Evolutionary conservation across 2,113 vertebrate genomes (phyloP).

Genomic region (Alosa alosa): DNA sequence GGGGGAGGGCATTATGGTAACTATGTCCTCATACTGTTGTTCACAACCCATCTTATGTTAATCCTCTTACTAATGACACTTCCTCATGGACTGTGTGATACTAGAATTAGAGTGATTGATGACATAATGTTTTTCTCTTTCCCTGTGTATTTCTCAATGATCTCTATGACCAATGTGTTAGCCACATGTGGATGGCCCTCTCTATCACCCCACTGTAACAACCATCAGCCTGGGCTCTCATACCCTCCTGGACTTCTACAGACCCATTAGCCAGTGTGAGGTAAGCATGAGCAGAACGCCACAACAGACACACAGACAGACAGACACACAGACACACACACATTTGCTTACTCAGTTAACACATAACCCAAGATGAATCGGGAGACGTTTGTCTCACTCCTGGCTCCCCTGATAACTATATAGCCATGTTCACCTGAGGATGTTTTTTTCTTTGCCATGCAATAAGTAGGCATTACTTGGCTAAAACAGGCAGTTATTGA

Average conservation of each 20-base stretch:
- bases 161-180: conserved; percentile 39
- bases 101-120: no score
- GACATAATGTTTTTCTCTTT: neutral
- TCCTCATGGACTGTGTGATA: neutral
- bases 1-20: conserved; percentile 87
- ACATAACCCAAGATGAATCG: no score
- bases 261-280: conserved; percentile 60
- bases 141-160: neutral
- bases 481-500: neutral
- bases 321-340: neutral
- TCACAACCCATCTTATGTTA: neutral
- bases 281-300: conserved; percentile 25
- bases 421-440: no score
- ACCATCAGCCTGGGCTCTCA: conserved; percentile 89
- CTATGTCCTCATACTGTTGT: neutral
- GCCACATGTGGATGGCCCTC: conserved; percentile 87
- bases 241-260: conserved; percentile 83
- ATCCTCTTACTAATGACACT: neutral
- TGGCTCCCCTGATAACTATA: no score
- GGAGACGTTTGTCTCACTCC: no score
- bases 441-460: no score
- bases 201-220: conserved; percentile 87
- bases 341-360: no score
- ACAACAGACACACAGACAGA: neutral
- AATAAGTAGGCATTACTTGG: no score